A percentile compares a stretch with the other conserved stretches of the same genome.
These are phyloP conservation scores for Catostomus latipinnis DNA, from an alignment of 2,797 vertebrate species.

Conservation along the genomic window DNA sequence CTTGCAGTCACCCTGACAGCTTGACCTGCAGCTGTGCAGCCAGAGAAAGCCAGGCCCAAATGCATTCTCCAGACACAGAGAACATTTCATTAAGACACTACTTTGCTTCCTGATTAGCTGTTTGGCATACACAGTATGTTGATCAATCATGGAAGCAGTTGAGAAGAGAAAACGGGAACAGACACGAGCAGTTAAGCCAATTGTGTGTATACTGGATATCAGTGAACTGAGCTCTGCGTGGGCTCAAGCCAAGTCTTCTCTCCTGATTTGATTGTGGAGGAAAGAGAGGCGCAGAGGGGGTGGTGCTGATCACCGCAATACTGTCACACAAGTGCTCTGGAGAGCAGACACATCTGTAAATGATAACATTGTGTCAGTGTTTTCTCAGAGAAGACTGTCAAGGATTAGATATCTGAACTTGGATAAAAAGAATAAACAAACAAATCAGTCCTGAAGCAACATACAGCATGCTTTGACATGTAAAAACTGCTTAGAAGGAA, in stretches of 20 bases:
- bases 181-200: constrained; percentile 9
- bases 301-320: constrained; percentile 39
- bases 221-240: neutral
- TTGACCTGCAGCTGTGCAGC: constrained; percentile 55
- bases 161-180: constrained; percentile 29
- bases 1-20: constrained; percentile 49
- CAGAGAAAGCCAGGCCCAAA: constrained; percentile 48
- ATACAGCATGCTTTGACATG: neutral
- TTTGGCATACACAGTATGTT: constrained; percentile 47
- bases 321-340: constrained; percentile 43
- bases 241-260: constrained; percentile 30
- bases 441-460: constrained; percentile 19
- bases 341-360: constrained; percentile 31
- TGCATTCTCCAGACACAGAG: constrained; percentile 39
- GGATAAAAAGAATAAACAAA: constrained; percentile 18
- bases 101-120: constrained; percentile 60
- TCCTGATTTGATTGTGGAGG: constrained; percentile 24
- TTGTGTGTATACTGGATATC: constrained; percentile 11
- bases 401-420: constrained; percentile 16
- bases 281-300: constrained; percentile 28
- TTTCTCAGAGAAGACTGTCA: constrained; percentile 38
- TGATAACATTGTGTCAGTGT: constrained; percentile 36
- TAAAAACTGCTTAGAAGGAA: constrained; percentile 1
- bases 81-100: constrained; percentile 55
- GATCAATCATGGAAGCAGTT: constrained; percentile 52